Conservation (phyloP, 1,140 invertebrate species). For the Zaprionus africanus region DNA sequence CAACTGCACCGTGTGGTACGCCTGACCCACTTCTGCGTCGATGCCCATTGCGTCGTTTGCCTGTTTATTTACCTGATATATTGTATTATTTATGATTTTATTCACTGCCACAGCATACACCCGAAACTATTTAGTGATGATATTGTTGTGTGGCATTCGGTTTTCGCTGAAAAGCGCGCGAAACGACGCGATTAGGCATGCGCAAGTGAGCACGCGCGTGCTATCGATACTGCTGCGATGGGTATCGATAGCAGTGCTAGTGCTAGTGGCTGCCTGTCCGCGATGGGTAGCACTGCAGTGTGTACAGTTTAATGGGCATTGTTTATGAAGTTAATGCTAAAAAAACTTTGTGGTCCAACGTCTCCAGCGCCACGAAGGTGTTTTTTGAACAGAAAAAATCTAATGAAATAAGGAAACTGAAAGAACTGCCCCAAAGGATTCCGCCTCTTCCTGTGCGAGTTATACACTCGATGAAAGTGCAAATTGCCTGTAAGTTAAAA, state of each 20-base stretch:
- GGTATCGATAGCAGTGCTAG: not conserved
- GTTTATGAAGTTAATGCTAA: too few species aligned
- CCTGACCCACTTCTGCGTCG: conserved; percentile 63
- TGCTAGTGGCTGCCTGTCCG: not conserved
- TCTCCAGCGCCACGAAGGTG: too few species aligned
- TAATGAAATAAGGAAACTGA: too few species aligned
- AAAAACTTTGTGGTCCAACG: too few species aligned
- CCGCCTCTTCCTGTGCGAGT: too few species aligned
- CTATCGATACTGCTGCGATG: conserved; percentile 13
- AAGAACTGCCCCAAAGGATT: too few species aligned
- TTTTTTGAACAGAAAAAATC: too few species aligned
- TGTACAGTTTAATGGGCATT: not conserved
- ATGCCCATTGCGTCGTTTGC: conserved; percentile 60
- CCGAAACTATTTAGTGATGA: conserved; percentile 19
- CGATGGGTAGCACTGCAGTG: not conserved
- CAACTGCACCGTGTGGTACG: conserved; percentile 76
- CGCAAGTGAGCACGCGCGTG: not conserved
- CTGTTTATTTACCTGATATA: conserved; percentile 1
- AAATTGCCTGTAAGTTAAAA: too few species aligned
- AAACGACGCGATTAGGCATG: conserved; percentile 40
- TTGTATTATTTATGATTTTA: conserved; percentile 12
- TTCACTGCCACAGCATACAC: not conserved
- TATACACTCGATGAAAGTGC: too few species aligned
- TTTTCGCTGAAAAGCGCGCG: conserved; percentile 62
- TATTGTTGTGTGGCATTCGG: conserved; percentile 21